Evolutionary conservation across 2,113 vertebrate genomes (phyloP).

Genomic region (Butorides virescens): DNA sequence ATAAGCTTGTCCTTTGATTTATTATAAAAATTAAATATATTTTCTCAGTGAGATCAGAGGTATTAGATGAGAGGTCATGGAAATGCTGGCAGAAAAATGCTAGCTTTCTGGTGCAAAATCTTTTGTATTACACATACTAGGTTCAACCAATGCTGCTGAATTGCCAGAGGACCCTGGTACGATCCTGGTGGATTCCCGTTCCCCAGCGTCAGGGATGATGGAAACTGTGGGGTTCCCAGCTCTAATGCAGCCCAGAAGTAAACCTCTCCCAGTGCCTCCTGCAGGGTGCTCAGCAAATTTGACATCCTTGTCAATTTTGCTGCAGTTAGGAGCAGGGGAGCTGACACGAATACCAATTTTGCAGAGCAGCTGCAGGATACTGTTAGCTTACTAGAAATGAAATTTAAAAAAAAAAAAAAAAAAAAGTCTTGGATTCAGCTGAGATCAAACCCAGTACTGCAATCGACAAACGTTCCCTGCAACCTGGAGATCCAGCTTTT

Average conservation of each 20-base stretch:
- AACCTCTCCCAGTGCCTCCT: not conserved
- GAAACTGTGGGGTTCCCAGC: not conserved
- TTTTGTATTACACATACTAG: not conserved
- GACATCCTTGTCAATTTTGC: conserved; percentile 9
- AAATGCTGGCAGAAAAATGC: conserved; percentile 1
- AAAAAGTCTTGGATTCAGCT: not conserved
- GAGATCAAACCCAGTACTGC: not conserved
- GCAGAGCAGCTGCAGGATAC: conserved; percentile 2
- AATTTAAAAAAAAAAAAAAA: not conserved
- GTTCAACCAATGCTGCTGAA: not conserved
- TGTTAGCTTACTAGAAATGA: not conserved
- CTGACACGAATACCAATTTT: conserved; percentile 23
- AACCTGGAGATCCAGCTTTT: not conserved
- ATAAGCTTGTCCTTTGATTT: conserved; percentile 25
- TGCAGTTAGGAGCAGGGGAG: not conserved
- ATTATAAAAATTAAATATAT: conserved; percentile 42
- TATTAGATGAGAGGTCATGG: not conserved
- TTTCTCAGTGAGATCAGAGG: not conserved
- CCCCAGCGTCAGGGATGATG: not conserved
- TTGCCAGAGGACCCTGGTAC: not conserved
- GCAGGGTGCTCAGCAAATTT: not conserved
- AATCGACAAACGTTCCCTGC: not conserved
- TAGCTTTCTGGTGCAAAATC: not conserved
- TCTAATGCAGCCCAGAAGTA: not conserved
- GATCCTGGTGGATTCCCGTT: not conserved